These are phyloP conservation scores for Acrocephalus scirpaceus DNA, from an alignment of 2,797 vertebrate genomes.

Conservation along the genomic window DNA sequence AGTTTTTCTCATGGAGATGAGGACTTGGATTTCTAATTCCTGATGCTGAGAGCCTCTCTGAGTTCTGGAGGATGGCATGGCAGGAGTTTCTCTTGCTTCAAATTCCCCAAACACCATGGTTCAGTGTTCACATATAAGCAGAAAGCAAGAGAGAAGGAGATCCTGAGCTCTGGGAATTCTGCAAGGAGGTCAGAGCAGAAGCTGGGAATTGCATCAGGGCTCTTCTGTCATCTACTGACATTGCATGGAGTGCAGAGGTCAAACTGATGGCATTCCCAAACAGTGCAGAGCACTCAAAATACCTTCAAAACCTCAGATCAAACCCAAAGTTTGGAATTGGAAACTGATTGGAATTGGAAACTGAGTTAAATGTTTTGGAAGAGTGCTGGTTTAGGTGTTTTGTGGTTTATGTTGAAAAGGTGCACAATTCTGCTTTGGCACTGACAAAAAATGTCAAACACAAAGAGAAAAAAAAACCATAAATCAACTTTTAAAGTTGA, in stretches of 20 bases:
- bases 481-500: neutral
- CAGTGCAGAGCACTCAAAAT: neutral
- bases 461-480: fast-evolving
- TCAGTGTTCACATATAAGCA: neutral
- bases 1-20: neutral
- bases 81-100: neutral
- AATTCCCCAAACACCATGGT: neutral
- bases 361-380: neutral
- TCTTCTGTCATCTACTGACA: neutral
- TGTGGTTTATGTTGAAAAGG: neutral
- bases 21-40: neutral
- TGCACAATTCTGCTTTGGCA: neutral
- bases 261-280: neutral
- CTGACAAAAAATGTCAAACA: neutral
- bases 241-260: neutral
- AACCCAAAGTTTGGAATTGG: neutral
- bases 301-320: neutral
- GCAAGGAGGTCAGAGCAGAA: neutral
- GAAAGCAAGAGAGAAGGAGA: neutral
- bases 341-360: neutral
- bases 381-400: neutral
- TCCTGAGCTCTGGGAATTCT: neutral
- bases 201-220: neutral
- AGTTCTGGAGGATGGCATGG: neutral
- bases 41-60: neutral